Base-by-base conservation (phyloP, 2,888 invertebrate species). In the Dryococelus australis region DNA sequence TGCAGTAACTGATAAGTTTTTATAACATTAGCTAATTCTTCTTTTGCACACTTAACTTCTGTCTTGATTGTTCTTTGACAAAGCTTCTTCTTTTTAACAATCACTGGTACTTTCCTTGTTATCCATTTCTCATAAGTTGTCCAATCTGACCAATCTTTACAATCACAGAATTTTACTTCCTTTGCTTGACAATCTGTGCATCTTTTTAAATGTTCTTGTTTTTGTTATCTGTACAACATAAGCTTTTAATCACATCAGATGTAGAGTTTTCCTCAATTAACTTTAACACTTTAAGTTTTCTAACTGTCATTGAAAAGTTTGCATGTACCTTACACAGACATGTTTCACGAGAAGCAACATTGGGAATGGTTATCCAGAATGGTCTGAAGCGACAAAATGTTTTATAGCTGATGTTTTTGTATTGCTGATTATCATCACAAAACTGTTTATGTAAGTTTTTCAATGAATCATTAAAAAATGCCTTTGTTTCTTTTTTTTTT, bases 321-420 rank as follows among this genome's bases (percentile, higher is more conserved):
- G 8, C 65, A 65, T 65, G 65, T 65, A 65, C 65, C 65, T 65
- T 65, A 65, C 65, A 65, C 10, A 65, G 65, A 24, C 65, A 16
- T 65, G 65, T 65, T 65, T 65, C 65, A 20, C 65, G 65, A 65
- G 10, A 65, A 16, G 20, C 65, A 24, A 16, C 65, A 65, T 20
- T 65, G 65, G 65, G 65, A 65, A 20, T 65, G 65, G 65, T 65
- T 65, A 65, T 65, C n/a, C n/a, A n/a, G n/a, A n/a, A n/a, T n/a
- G n/a, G n/a, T n/a, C n/a, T n/a, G n/a, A n/a, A n/a, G n/a, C 65
- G n/a, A n/a, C 65, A 65, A 24, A 65, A 20, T 65, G 10, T 8
- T 65, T 16, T 65, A 16, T 12, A 65, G 65, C 65, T 12, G 16
- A 65, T 12, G 8, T 9, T 65, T 65, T 13, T 13, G 10, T 65